Evolutionary conservation across 1,140 invertebrate genomes (phyloP).

Genomic region (Brevipalpus yothersi): DNA sequence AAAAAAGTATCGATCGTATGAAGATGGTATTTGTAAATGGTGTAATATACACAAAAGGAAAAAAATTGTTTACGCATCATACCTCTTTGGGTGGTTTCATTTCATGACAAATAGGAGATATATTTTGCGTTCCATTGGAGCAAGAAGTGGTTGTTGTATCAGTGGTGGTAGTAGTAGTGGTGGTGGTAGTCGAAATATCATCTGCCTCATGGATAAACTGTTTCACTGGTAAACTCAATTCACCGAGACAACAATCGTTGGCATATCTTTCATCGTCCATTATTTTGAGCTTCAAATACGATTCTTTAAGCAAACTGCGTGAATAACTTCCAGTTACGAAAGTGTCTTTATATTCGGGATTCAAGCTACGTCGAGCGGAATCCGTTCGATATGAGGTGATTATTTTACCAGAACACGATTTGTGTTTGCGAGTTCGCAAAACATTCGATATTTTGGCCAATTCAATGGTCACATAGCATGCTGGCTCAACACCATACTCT

Average conservation of each 20-base stretch:
- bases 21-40: no score
- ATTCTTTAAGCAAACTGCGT: slow-evolving; percentile 12
- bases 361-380: slow-evolving; percentile 10
- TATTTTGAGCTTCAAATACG: slow-evolving; percentile 9
- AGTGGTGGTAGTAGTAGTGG: no score
- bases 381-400: slow-evolving; percentile 9
- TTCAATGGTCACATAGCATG: slow-evolving; percentile 7
- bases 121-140: not conserved
- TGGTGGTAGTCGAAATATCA: no score
- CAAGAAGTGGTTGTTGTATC: not conserved
- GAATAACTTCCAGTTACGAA: slow-evolving; percentile 12
- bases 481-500: slow-evolving; percentile 7
- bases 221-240: slow-evolving; percentile 11
- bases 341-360: slow-evolving; percentile 13
- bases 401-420: not conserved
- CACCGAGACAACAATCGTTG: slow-evolving; percentile 15
- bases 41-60: not conserved
- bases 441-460: not conserved
- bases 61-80: not conserved
- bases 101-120: not conserved
- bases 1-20: no score
- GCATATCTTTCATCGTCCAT: slow-evolving; percentile 16
- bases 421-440: slow-evolving; percentile 1
- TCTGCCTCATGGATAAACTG: slow-evolving; percentile 3
- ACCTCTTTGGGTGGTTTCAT: not conserved